phyloP scores from a whole-genome alignment of 2,113 vertebrate species.

The Brachyhypopomus occidentalis region DNA sequence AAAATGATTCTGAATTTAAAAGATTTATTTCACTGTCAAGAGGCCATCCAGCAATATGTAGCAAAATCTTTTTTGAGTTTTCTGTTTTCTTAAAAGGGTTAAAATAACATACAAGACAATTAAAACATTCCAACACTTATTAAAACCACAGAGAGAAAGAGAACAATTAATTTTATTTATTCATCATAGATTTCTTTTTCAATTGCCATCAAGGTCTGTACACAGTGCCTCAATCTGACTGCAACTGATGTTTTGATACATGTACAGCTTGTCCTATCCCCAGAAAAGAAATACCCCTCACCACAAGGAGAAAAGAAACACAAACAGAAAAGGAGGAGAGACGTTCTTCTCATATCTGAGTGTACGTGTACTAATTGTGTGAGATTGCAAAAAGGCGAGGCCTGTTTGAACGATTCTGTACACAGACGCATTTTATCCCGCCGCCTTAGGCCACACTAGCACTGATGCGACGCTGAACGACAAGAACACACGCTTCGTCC shows the following conservation, averaged over 20 bases:
- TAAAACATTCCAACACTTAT: slow-evolving; percentile 87
- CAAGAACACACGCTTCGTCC: slow-evolving; percentile 73
- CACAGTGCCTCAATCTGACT: slow-evolving; percentile 76
- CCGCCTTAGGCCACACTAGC: slow-evolving; percentile 74
- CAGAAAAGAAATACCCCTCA: slow-evolving; percentile 52
- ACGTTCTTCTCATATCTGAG: slow-evolving; percentile 69
- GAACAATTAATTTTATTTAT: slow-evolving; percentile 77
- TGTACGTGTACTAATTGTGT: slow-evolving; percentile 81
- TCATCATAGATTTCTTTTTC: slow-evolving; percentile 58
- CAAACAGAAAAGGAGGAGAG: slow-evolving; percentile 57
- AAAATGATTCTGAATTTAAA: slow-evolving; percentile 75
- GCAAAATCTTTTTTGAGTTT: slow-evolving; percentile 73
- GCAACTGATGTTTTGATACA: slow-evolving; percentile 71
- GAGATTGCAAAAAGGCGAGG: slow-evolving; percentile 82
- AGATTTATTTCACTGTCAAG: slow-evolving; percentile 82
- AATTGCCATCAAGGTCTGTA: slow-evolving; percentile 81
- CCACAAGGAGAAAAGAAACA: slow-evolving; percentile 50
- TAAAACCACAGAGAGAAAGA: slow-evolving; percentile 87
- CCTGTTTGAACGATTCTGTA: slow-evolving; percentile 81
- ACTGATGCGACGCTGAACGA: slow-evolving; percentile 78
- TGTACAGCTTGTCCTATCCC: slow-evolving; percentile 78
- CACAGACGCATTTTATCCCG: slow-evolving; percentile 74
- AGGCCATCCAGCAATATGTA: slow-evolving; percentile 84
- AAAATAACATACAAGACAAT: slow-evolving; percentile 93
- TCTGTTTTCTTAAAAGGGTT: slow-evolving; percentile 80